phyloP scores from a whole-genome alignment of 2,888 invertebrate species.

The Linyphia triangularis region DNA sequence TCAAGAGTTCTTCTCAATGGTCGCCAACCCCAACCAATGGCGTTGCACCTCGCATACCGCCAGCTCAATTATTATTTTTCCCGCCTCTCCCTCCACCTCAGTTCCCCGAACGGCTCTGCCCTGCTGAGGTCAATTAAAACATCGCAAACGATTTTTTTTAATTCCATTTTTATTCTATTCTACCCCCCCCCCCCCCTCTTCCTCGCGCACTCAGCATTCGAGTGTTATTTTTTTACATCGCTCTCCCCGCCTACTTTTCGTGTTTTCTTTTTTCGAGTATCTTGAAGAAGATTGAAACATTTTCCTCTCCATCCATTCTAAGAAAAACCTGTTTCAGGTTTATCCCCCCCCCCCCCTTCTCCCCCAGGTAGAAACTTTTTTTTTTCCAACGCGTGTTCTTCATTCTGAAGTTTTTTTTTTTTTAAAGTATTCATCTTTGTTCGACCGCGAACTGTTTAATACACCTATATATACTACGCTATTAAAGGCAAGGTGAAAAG shows the following conservation, averaged over 20 bases:
- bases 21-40: conserved; percentile 69
- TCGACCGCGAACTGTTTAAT: conserved; percentile 50
- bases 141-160: conserved; percentile 60
- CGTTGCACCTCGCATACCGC: conserved; percentile 39
- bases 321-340: conserved; percentile 67
- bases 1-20: conserved; percentile 60
- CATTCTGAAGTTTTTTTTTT: conserved; percentile 21
- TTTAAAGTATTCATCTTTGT: neutral
- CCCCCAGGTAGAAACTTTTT: neutral
- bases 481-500: neutral
- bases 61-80: conserved; percentile 49
- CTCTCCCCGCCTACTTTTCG: conserved; percentile 22
- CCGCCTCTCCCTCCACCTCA: conserved; percentile 2
- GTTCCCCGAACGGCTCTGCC: conserved; percentile 16
- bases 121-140: conserved; percentile 73
- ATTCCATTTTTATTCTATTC: conserved; percentile 52
- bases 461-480: conserved; percentile 46
- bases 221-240: neutral
- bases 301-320: conserved; percentile 66
- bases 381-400: conserved; percentile 43
- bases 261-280: conserved; percentile 14
- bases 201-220: neutral
- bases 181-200: neutral
- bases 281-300: conserved; percentile 73
- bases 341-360: conserved; percentile 2